Evolutionary conservation across 1,140 invertebrate species (phyloP).

Genomic region (Hirudo medicinalis): DNA sequence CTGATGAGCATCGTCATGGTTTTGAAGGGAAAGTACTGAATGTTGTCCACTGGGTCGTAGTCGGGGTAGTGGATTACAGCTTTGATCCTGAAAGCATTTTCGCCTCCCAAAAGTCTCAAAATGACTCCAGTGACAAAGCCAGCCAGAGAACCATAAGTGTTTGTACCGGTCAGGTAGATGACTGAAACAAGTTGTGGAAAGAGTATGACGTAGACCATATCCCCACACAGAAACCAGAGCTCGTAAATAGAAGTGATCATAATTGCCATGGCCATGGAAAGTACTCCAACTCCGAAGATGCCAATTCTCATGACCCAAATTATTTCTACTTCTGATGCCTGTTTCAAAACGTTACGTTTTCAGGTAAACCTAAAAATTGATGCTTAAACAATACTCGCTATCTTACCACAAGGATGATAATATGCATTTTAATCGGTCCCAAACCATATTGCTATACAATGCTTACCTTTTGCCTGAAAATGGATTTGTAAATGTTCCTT

Average conservation of each 20-base stretch:
- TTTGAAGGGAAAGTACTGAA: conserved; percentile 23
- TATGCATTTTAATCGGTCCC: background rate
- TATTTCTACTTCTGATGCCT: conserved; percentile 57
- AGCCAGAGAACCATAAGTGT: conserved; percentile 82
- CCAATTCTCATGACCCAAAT: conserved; percentile 91
- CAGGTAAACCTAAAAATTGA: too few species aligned
- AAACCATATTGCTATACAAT: background rate
- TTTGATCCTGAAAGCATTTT: conserved; percentile 64
- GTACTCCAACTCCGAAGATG: conserved; percentile 78
- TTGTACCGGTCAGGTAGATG: conserved; percentile 73
- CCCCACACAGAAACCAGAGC: conserved; percentile 86
- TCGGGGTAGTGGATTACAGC: conserved; percentile 69
- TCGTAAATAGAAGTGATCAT: conserved; percentile 93
- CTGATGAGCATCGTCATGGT: conserved; percentile 46
- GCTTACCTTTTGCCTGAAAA: conserved; percentile 28
- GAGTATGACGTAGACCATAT: conserved; percentile 91
- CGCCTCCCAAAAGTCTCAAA: conserved; percentile 72
- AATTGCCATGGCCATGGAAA: conserved; percentile 87
- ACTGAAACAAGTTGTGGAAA: conserved; percentile 96
- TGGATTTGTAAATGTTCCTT: conserved; percentile 24
- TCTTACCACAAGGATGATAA: background rate
- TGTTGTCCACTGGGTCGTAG: conserved; percentile 15
- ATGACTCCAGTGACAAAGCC: conserved; percentile 72
- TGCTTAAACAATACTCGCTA: too few species aligned
- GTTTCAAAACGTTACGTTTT: background rate